Percentiles rank a stretch among this genome's conserved stretches.
phyloP scores from a whole-genome alignment of 2,797 vertebrate species.

The Ficedula albicollis region DNA sequence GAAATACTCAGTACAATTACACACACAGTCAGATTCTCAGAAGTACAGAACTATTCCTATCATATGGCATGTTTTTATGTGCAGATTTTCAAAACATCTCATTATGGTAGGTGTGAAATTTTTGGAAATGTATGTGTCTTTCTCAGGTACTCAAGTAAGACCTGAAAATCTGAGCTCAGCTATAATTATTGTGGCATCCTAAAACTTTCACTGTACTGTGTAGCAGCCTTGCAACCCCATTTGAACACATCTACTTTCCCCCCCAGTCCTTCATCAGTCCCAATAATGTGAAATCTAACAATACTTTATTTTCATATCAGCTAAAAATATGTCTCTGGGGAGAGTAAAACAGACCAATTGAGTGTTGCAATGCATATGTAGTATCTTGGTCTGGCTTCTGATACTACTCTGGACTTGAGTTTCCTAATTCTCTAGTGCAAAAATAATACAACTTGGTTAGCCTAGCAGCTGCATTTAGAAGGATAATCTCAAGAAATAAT shows the following conservation, averaged over 20 bases:
- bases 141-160: neutral
- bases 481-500: neutral
- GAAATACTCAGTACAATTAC: neutral
- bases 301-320: neutral
- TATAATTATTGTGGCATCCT: neutral
- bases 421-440: neutral
- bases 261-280: neutral
- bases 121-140: neutral
- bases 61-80: neutral
- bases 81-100: neutral
- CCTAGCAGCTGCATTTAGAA: neutral
- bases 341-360: neutral
- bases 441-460: neutral
- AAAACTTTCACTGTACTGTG: neutral
- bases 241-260: neutral
- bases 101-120: neutral
- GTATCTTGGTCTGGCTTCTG: neutral
- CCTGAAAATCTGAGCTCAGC: neutral
- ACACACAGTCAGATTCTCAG: neutral
- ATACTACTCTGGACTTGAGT: neutral
- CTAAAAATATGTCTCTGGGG: neutral
- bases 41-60: neutral
- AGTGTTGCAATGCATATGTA: neutral
- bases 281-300: neutral
- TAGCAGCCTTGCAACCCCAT: neutral